A percentile compares a stretch with the other conserved stretches of the same genome.
These are phyloP conservation scores for Netelia fuscicornis DNA, from an alignment of 2,888 invertebrate species.

Conservation along the genomic window DNA sequence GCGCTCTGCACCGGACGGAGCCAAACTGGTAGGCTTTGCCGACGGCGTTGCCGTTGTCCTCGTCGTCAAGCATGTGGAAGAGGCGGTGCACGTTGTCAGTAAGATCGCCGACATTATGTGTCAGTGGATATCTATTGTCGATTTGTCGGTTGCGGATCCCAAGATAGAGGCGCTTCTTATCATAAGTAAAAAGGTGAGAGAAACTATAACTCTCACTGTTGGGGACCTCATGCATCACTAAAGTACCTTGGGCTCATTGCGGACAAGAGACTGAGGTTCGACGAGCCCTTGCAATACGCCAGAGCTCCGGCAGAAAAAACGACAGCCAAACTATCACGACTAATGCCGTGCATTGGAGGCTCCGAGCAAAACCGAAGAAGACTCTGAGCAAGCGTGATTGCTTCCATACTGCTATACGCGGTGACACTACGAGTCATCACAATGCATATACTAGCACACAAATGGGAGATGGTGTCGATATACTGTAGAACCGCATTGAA, in stretches of 20 bases:
- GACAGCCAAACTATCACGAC: background rate
- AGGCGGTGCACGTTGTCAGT: background rate
- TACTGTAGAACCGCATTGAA: no score
- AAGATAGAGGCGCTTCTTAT: conserved; percentile 41
- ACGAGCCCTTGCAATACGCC: conserved; percentile 8
- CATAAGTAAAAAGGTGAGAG: no score
- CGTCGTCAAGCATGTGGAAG: background rate
- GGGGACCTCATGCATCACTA: background rate
- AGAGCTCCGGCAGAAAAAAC: conserved; percentile 1
- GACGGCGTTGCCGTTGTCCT: conserved; percentile 50
- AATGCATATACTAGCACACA: no score
- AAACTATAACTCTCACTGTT: no score
- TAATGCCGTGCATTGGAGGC: background rate
- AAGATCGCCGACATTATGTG: background rate
- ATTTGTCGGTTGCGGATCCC: conserved; percentile 23
- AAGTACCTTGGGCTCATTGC: background rate
- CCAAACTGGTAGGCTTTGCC: conserved; percentile 39
- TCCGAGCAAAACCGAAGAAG: no score
- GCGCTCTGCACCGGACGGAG: background rate
- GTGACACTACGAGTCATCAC: no score
- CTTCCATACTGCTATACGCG: no score
- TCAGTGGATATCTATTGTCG: conserved; percentile 19
- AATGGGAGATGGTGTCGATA: no score
- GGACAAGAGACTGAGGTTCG: conserved; percentile 32
- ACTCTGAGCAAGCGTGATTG: no score